Evolutionary conservation across 2,888 invertebrate species (phyloP).

Genomic region (Dasypolia templi): DNA sequence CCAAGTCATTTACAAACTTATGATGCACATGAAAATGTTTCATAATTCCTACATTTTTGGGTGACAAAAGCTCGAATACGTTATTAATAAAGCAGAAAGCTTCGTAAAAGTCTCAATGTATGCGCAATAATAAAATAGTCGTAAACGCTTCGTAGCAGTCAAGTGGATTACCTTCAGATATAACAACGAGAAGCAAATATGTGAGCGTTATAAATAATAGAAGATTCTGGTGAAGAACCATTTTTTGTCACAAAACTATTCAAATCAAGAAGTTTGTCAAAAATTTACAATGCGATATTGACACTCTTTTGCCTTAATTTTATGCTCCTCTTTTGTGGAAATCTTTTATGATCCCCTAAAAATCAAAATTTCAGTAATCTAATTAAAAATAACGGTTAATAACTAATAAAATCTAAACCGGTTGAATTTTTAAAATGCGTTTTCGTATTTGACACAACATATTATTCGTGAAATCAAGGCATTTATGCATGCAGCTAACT

Average conservation of each 20-base stretch:
- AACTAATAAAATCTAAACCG: too few relatives aligned
- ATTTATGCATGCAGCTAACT: background rate
- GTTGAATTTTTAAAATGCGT: background rate
- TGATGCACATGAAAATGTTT: background rate
- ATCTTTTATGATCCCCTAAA: background rate
- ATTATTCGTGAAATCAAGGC: slow-evolving; percentile 25
- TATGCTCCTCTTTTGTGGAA: background rate
- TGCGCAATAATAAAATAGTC: slow-evolving; percentile 65
- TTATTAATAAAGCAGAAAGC: slow-evolving; percentile 66
- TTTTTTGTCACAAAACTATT: slow-evolving; percentile 14
- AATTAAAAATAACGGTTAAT: too few relatives aligned
- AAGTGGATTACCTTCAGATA: slow-evolving; percentile 63
- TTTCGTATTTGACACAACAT: slow-evolving; percentile 5
- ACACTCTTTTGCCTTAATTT: background rate
- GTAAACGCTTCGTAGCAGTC: slow-evolving; percentile 66
- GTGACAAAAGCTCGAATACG: slow-evolving; percentile 37
- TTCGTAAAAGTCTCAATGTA: slow-evolving; percentile 67
- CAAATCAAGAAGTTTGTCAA: background rate
- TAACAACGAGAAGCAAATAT: slow-evolving; percentile 48
- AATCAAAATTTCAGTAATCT: background rate
- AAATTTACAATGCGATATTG: background rate
- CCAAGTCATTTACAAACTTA: background rate
- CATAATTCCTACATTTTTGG: slow-evolving; percentile 7
- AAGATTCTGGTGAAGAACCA: slow-evolving; percentile 14
- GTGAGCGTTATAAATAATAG: slow-evolving; percentile 15